Evolutionary conservation across 2,888 invertebrate species (phyloP).

Genomic region (Antheraea yamamai): DNA sequence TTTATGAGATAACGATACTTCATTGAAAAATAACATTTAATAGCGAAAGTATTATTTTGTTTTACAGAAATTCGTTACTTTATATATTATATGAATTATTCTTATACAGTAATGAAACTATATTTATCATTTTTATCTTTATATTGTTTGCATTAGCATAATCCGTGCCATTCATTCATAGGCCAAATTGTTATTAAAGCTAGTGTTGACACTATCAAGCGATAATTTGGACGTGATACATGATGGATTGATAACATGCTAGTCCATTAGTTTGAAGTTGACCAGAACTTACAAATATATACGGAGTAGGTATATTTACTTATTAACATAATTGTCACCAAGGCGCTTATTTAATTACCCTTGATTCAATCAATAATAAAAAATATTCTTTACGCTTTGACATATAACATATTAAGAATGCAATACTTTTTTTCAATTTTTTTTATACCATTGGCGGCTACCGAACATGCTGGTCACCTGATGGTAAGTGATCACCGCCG

Average conservation of each 20-base stretch:
- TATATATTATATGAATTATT: neutral
- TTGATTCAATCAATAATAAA: neutral
- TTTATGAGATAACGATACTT: no score
- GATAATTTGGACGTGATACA: conserved; percentile 43
- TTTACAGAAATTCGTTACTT: neutral
- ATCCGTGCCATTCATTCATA: conserved; percentile 58
- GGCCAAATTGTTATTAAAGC: conserved; percentile 62
- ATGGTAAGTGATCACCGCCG: no score
- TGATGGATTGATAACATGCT: conserved; percentile 44
- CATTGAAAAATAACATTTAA: no score
- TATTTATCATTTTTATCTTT: conserved; percentile 65
- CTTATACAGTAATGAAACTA: conserved; percentile 44
- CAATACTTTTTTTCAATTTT: no score
- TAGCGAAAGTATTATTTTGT: no score
- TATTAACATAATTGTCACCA: neutral
- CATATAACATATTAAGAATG: neutral
- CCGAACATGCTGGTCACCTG: no score
- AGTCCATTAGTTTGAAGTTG: conserved; percentile 35
- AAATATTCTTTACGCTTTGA: neutral
- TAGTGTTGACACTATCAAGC: conserved; percentile 49
- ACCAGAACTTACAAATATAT: neutral
- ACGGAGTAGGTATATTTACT: neutral
- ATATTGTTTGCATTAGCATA: conserved; percentile 58
- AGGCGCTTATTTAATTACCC: neutral
- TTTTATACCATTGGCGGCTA: no score